These are phyloP conservation scores for Microhierax caerulescens DNA, from an alignment of 2,797 vertebrate genomes.

Conservation along the genomic window DNA sequence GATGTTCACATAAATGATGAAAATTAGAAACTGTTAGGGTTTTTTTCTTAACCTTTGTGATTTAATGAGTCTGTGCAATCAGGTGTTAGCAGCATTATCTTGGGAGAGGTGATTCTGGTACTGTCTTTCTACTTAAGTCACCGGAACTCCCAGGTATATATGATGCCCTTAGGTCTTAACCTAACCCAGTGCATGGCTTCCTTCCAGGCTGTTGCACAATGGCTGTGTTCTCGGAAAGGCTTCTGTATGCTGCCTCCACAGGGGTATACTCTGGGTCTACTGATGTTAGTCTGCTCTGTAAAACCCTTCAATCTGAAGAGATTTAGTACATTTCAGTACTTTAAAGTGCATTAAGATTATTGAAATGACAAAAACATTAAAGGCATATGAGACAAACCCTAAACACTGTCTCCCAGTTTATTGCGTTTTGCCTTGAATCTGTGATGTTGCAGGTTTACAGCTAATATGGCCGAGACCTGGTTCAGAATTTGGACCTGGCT, in stretches of 20 bases:
- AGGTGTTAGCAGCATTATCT: background rate
- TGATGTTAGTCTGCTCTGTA: background rate
- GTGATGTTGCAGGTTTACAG: background rate
- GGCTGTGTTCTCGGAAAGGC: background rate
- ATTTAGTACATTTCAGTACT: background rate
- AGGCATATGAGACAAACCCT: background rate
- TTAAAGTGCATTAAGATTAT: background rate
- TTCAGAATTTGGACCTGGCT: background rate
- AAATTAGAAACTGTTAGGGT: background rate
- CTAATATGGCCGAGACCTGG: fast-evolving
- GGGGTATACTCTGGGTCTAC: background rate
- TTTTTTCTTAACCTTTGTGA: background rate
- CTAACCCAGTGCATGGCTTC: background rate
- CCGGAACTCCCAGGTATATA: background rate
- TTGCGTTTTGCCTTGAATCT: background rate
- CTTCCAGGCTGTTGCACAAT: background rate
- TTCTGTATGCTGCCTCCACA: background rate
- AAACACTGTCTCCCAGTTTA: background rate
- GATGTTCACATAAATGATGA: background rate
- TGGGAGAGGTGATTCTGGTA: background rate
- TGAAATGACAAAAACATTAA: background rate
- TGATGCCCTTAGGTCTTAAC: background rate
- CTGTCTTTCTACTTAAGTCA: background rate
- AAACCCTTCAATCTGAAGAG: background rate
- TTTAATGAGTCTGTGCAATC: background rate